phyloP scores from a whole-genome alignment of 2,888 invertebrate genomes.

The Microctonus hyperodae region DNA sequence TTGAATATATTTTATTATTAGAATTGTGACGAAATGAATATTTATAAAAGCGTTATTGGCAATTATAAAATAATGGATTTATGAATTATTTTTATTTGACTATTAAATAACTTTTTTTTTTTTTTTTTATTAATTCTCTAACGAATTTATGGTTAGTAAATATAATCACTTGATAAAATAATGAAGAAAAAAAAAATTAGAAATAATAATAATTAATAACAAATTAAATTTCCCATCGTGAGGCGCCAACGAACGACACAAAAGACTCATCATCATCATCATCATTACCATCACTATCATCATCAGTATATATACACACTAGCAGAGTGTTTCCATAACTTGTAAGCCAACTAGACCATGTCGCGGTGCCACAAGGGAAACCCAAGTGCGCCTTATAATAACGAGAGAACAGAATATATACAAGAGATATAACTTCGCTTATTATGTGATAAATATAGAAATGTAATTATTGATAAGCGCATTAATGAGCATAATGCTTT shows the following conservation, averaged over 20 bases:
- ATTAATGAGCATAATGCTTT: conserved; percentile 54
- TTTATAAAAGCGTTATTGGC: neutral
- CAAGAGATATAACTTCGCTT: conserved; percentile 43
- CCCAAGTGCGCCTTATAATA: conserved; percentile 47
- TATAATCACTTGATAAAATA: too few species aligned
- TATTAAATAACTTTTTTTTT: too few species aligned
- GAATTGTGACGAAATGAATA: neutral
- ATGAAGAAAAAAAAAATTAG: too few species aligned
- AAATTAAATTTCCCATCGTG: conserved; percentile 27
- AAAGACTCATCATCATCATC: conserved; percentile 31
- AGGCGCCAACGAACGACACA: conserved; percentile 21
- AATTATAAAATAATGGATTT: neutral
- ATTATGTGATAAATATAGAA: conserved; percentile 60
- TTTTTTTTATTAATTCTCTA: too few species aligned
- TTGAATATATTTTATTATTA: neutral
- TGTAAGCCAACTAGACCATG: conserved; percentile 51
- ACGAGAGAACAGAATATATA: conserved; percentile 47
- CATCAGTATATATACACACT: neutral
- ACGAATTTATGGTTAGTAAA: too few species aligned
- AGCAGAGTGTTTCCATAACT: neutral
- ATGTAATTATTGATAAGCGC: conserved; percentile 61
- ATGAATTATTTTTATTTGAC: too few species aligned
- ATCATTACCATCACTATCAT: too few species aligned
- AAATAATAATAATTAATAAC: conserved; percentile 1
- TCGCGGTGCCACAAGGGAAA: conserved; percentile 33